Base-by-base conservation (phyloP, 2,888 invertebrate genomes). In the Cheilosia impressa region DNA sequence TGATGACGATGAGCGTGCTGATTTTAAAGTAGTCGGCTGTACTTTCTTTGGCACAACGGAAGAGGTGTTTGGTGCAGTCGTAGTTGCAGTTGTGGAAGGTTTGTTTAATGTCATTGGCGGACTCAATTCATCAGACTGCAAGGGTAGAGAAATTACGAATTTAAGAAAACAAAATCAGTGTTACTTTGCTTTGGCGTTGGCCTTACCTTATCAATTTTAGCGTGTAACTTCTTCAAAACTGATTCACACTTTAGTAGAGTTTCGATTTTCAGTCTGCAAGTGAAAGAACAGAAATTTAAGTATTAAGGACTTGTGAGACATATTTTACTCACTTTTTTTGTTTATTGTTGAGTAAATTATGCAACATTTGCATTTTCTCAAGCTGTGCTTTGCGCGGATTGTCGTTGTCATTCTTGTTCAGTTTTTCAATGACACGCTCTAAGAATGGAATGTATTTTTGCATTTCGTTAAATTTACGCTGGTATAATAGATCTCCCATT, bases 381-480 rank as follows among this genome's bases (percentile, higher is more conserved):
- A 91, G 84, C 38, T 89, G 89, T n/a, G 88, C 88, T 57, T 89
- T 89, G 9, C 89, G 89, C 13, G 87, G 72, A 71, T 89, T 87
- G 41, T 88, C 31, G 24, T 79, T 76, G 41, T 88, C 88, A 79
- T 88, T 88, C 52, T 92, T 94, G 89, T 95, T 94, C 88, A 95
- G 91, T 89, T 94, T 94, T 58, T 93, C 92, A 89, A 96, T 96
- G 93, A 96, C 95, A 88, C 93, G 94, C 89, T 95, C 94, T 90
- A 96, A 91, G 90, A 96, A 96, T n/a, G 96, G 96, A 88, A 96
- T 94, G 92, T 95, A 95, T 88, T 93, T 93, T 92, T 90, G 88
- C 88, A 91, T 88, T 62, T 89, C 88, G 41, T 79, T 27, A 50
- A 89, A 87, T 50, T 90, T 90, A 4, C 76, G 76, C 24, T 90